These are phyloP conservation scores for Melanotaenia duboulayi DNA, from an alignment of 2,113 vertebrate genomes.

Conservation along the genomic window DNA sequence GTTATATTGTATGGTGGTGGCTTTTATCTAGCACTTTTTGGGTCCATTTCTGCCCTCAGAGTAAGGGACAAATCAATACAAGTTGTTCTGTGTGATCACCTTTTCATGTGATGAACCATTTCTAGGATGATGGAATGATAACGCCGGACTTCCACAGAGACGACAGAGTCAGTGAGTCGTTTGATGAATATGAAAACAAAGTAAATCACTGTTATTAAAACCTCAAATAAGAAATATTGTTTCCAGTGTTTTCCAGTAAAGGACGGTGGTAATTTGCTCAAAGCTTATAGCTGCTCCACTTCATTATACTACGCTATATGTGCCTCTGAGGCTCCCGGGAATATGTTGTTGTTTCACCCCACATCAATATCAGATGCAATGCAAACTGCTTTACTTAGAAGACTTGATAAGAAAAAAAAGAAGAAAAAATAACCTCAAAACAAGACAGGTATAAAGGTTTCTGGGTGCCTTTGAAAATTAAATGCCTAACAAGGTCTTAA, in stretches of 20 bases:
- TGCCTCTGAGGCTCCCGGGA: slow-evolving; percentile 68
- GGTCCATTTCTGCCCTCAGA: no score
- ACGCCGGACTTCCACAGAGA: no score
- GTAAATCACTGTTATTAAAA: not conserved
- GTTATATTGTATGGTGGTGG: not conserved
- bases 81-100: no score
- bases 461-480: slow-evolving; percentile 91
- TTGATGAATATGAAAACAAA: not conserved
- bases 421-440: slow-evolving; percentile 90
- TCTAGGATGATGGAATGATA: no score
- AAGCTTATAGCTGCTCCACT: slow-evolving; percentile 13
- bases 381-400: slow-evolving; percentile 87
- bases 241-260: not conserved
- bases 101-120: no score
- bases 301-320: slow-evolving; percentile 27
- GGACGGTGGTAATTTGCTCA: slow-evolving; percentile 2
- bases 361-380: slow-evolving; percentile 91
- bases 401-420: slow-evolving; percentile 83
- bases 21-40: not conserved
- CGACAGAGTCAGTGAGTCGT: no score
- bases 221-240: not conserved
- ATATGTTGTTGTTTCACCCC: slow-evolving; percentile 85
- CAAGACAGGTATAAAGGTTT: slow-evolving; percentile 92
- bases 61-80: no score
- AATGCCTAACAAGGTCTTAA: slow-evolving; percentile 92